Evolutionary conservation across 2,888 invertebrate species (phyloP), one percentile per base, ranked within the genome.

Genomic region (Encarsia formosa): DNA sequence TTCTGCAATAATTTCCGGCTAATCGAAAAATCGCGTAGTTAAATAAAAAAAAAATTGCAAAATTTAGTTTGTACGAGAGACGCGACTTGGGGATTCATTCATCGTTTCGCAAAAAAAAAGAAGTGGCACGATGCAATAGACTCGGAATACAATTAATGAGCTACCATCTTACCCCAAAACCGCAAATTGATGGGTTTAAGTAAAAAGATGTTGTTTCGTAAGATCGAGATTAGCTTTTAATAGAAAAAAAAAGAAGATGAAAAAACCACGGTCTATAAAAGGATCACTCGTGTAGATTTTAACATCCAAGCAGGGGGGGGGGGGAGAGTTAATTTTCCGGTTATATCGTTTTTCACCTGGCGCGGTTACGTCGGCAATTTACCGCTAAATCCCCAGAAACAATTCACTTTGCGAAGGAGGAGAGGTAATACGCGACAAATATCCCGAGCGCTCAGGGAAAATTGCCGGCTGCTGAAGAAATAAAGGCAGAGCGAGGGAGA

Each of bases 301-400:
- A n/a, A n/a, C n/a, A n/a, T n/a, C n/a, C n/a, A n/a, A n/a, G n/a
- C n/a, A n/a, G n/a, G n/a, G n/a, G n/a, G n/a, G n/a, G n/a, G n/a
- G n/a, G n/a, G n/a, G n/a, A n/a, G n/a, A n/a, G n/a, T n/a, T n/a
- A n/a, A n/a, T n/a, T n/a, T n/a, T n/a, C n/a, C n/a, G n/a, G n/a
- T n/a, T n/a, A n/a, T n/a, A n/a, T n/a, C n/a, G n/a, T n/a, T n/a
- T n/a, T 26, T 11, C 26, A 26, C 26, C 26, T 26, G 26, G 26
- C 26, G 26, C 26, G 26, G 26, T 6, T 26, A 55, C 59, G 57
- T 54, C 41, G 59, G 61, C 63, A 61, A 61, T 65, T 61, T 61
- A 59, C 62, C 63, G 61, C 63, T 58, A 64, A 66, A 66, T 67
- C 65, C n/a, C 64, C 60, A 64, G 66, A 67, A 67, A 68, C 67